These are phyloP conservation scores for Eidolon helvum DNA, from an alignment of 2,113 vertebrate species.

Conservation along the genomic window DNA sequence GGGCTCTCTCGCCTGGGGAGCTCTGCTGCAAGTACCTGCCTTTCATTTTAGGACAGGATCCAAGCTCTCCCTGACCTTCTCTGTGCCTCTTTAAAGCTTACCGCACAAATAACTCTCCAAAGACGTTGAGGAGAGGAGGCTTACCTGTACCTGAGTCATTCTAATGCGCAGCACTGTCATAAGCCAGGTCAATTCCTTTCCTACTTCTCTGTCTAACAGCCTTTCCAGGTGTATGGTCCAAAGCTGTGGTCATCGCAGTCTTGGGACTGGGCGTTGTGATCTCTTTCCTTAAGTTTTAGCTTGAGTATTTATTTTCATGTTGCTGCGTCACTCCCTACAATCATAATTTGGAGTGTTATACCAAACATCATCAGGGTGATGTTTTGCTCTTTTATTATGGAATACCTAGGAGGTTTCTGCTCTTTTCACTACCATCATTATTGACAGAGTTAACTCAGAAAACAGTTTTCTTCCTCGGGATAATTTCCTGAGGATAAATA, in stretches of 20 bases:
- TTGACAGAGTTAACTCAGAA: background rate
- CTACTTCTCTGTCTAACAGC: fast-evolving
- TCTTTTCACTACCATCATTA: background rate
- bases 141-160: background rate
- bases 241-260: fast-evolving
- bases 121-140: background rate
- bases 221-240: background rate
- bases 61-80: background rate
- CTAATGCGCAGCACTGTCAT: fast-evolving
- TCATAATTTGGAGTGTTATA: background rate
- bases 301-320: background rate
- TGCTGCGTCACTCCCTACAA: background rate
- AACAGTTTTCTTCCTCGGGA: background rate
- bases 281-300: background rate
- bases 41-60: background rate
- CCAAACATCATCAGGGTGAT: background rate
- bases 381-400: background rate
- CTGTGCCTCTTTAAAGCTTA: background rate
- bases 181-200: background rate
- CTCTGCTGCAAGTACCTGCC: background rate
- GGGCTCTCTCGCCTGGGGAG: background rate
- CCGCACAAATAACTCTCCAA: background rate
- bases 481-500: background rate
- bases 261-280: background rate
- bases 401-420: background rate